Percentiles rank a stretch among this genome's conserved stretches.
phyloP scores from a whole-genome alignment of 2,797 vertebrate species.

The Rhinella marina region DNA sequence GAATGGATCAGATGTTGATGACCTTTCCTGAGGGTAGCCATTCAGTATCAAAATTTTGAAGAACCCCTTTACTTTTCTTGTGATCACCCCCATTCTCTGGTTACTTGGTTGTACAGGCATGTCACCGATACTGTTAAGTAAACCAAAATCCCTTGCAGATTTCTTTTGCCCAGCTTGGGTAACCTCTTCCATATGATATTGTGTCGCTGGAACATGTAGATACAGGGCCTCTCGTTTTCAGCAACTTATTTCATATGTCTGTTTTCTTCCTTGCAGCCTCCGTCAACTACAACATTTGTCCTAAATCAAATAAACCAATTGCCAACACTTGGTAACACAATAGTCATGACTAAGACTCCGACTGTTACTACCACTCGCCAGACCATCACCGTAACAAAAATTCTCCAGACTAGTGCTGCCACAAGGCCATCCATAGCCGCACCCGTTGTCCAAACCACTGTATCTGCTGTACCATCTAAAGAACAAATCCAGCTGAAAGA shows the following conservation, averaged over 20 bases:
- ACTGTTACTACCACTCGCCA: constrained; percentile 86
- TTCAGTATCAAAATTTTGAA: too few relatives aligned
- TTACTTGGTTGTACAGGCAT: too few relatives aligned
- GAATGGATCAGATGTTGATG: too few relatives aligned
- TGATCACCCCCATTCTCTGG: too few relatives aligned
- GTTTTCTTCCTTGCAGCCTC: constrained; percentile 77
- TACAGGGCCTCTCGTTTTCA: not conserved
- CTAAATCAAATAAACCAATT: constrained; percentile 99
- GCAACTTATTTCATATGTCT: not conserved
- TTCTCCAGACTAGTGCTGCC: constrained; percentile 88
- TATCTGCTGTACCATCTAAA: constrained; percentile 82
- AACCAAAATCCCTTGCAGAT: too few relatives aligned
- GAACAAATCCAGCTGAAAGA: constrained; percentile 96
- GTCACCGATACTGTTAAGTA: too few relatives aligned
- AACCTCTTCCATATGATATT: too few relatives aligned
- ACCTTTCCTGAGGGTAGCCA: too few relatives aligned
- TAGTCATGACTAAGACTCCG: constrained; percentile 90
- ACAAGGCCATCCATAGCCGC: constrained; percentile 81
- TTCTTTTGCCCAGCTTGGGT: too few relatives aligned
- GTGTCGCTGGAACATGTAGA: not conserved
- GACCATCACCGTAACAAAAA: constrained; percentile 95
- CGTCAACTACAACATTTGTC: constrained; percentile 97
- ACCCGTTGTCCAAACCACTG: constrained; percentile 75
- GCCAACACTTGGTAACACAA: constrained; percentile 88
- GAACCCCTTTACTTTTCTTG: too few relatives aligned